Evolutionary conservation across 2,888 invertebrate species (phyloP), one percentile per base, ranked within the genome.

Genomic region (Synergus japonicus): DNA sequence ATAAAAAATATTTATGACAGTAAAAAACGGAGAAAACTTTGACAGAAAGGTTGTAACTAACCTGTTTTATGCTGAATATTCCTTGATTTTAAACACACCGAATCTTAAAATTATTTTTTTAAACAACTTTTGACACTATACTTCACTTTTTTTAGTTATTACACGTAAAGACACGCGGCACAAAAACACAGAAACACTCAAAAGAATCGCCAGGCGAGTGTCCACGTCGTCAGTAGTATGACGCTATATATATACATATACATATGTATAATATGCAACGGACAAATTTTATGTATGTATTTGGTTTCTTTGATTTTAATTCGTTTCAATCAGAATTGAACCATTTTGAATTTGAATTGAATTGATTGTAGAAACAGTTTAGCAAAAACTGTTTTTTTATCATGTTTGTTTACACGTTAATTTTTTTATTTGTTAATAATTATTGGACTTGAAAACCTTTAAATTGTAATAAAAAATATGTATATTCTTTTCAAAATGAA

Each of bases 81-180:
- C n/a, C 54, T 54, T 54, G n/a, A 54, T 54, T n/a, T 54, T 54
- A 8, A 54, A 54, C n/a, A 2, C n/a, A 37, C 8, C 9, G 7
- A n/a, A 54, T 54, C 54, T 54, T n/a, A n/a, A 54, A 54, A 54
- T 54, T 8, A 54, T n/a, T n/a, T 54, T 54, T 0, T 8, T 54
- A 9, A n/a, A 54, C n/a, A 54, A 54, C n/a, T n/a, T 54, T 54
- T 54, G 54, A 54, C 54, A n/a, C 54, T 54, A n/a, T n/a, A 22
- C 22, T 54, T 15, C n/a, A 5, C 5, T n/a, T 0, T 7, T 54
- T 54, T n/a, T 54, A n/a, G 15, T n/a, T 29, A 29, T 22, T 22
- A 22, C n/a, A 54, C 54, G 54, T 54, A 54, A n/a, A n/a, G 54
- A n/a, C 54, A 54, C n/a, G 54, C 54, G 54, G 54, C n/a, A 54